Conservation (phyloP, 2,797 vertebrate genomes). For the Peromyscus aztecus region DNA sequence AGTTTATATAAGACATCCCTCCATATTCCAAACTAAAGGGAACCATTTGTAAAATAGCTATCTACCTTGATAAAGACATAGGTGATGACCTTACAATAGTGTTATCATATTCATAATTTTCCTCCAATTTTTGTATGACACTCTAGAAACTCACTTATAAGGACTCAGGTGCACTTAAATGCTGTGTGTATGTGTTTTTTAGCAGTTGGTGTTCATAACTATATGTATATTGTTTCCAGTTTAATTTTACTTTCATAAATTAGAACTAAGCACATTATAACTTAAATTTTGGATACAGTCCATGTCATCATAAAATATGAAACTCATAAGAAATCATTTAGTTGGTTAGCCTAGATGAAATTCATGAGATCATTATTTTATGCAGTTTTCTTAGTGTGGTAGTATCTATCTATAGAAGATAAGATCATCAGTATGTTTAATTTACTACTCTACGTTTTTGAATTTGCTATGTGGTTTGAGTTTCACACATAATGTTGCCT, state of each 20-base stretch:
- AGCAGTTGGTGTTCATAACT: neutral
- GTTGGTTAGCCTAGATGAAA: conserved; percentile 43
- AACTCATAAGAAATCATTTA: conserved; percentile 27
- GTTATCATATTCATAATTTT: conserved; percentile 32
- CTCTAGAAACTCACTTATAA: neutral
- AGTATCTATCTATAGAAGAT: conserved; percentile 4
- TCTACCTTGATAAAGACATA: neutral
- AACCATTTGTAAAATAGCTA: conserved; percentile 23
- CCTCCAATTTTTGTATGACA: neutral
- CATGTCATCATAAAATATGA: neutral
- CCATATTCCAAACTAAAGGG: neutral
- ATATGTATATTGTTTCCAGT: neutral
- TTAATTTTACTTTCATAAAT: conserved; percentile 28
- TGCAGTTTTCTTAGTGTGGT: neutral
- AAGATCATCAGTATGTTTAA: conserved; percentile 17
- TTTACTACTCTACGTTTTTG: neutral
- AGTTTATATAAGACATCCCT: conserved; percentile 3
- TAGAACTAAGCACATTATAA: conserved; percentile 53
- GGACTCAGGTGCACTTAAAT: neutral
- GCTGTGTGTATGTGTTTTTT: conserved; percentile 36
- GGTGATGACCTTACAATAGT: neutral
- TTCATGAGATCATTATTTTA: neutral
- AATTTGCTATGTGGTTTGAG: neutral
- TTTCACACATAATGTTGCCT: neutral
- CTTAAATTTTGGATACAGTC: conserved; percentile 67